Evolutionary conservation across 2,888 invertebrate genomes (phyloP).

Genomic region (Caenorhabditis virilis): DNA sequence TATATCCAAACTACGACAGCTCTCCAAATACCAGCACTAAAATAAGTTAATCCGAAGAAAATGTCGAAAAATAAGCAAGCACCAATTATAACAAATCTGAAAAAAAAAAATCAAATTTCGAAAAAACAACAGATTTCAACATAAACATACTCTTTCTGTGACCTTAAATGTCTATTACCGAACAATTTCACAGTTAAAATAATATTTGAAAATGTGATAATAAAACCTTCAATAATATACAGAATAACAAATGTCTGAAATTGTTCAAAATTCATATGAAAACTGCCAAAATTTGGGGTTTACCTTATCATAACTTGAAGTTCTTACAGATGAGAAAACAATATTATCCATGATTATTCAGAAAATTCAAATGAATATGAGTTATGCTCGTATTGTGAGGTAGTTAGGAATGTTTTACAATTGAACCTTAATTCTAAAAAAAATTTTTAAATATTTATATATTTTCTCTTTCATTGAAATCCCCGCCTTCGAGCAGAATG

Average conservation of each 20-base stretch:
- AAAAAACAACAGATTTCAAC: conserved; percentile 7
- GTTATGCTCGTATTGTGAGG: no score
- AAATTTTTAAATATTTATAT: no score
- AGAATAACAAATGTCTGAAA: not conserved
- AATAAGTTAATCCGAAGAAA: conserved; percentile 47
- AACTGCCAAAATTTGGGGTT: no score
- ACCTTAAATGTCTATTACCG: not conserved
- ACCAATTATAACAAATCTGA: conserved; percentile 38
- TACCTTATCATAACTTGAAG: no score
- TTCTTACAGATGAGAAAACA: no score
- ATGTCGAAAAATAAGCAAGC: conserved; percentile 44
- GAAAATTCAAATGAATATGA: no score
- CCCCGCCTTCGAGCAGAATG: no score
- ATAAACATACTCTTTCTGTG: not conserved
- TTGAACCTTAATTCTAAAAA: no score
- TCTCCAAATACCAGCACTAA: conserved; percentile 39
- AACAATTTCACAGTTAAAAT: not conserved
- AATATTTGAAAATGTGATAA: not conserved
- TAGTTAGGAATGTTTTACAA: no score
- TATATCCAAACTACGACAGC: conserved; percentile 21
- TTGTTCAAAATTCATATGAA: no score
- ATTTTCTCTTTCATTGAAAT: no score
- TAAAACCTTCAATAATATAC: not conserved
- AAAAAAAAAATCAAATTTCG: conserved; percentile 2
- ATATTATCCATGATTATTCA: no score